Evolutionary conservation across 2,888 invertebrate genomes (phyloP), one percentile per base, ranked within the genome.

Genomic region (Ptychoptera albimana): DNA sequence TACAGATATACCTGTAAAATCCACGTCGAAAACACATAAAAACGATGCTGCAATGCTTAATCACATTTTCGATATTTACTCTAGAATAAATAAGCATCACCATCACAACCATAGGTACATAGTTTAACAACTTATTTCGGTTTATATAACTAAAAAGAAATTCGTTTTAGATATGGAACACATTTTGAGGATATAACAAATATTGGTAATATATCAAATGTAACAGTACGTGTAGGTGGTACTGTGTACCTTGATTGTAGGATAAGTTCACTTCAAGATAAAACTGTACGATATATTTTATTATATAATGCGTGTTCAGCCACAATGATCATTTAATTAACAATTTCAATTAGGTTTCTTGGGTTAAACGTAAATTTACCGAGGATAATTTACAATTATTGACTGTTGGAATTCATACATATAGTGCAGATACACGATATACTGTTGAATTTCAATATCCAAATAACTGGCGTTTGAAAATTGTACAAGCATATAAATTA

Each of bases 141-240:
- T 23, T 23, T 23, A 5, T 23, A 5, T 23, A 5, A 23, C 7
- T 23, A 23, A 23, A 23, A 23, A 23, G 7, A 5, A 23, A 23
- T 5, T 23, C 23, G 7, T 39, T 45, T 12, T 35, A 71, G 72
- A 50, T 74, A 74, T 60, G 77, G 77, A 12, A 77, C 77, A 3
- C 75, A 73, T 47, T 77, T 77, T 53, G 77, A 77, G 51, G 69
- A 69, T 43, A 55, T 59, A 0, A 59, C 64, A 1, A 23, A 34
- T 14, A 66, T 63, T 49, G 73, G 72, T 10, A 74, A 75, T 51
- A 60, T 73, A 11, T 71, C 73, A 14, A 77, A 74, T 53, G 71
- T 78, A 29, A 78, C 77, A 0, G 75, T 77, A n/a, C 77, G 77
- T 53, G 63, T 76, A 34, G 78, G 77, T 1, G 75, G 74, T 38